These are phyloP conservation scores for Adela reaumurella DNA, from an alignment of 2,888 invertebrate species.

Conservation along the genomic window DNA sequence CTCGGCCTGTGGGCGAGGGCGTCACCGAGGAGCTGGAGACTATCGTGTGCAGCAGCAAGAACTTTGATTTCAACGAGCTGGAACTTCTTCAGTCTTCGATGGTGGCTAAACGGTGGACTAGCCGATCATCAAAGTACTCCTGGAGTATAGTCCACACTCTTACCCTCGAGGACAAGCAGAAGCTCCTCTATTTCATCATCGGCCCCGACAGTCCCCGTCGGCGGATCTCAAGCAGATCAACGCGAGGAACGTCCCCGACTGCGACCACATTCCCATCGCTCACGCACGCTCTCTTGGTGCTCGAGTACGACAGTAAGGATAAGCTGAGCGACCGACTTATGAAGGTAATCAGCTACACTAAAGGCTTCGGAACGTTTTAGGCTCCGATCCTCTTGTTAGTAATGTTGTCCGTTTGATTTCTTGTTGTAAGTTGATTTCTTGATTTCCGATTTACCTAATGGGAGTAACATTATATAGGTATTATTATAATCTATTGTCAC, in stretches of 20 bases:
- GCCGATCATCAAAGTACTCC: conserved; percentile 76
- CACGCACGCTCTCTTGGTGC: conserved; percentile 89
- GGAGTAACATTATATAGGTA: too few species aligned
- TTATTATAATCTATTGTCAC: too few species aligned
- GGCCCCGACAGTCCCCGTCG: conserved; percentile 92
- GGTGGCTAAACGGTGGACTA: conserved; percentile 83
- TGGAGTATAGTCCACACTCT: conserved; percentile 84
- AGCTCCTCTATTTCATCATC: conserved; percentile 87
- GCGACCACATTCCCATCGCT: conserved; percentile 88
- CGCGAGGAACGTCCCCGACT: conserved; percentile 88
- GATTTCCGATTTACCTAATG: too few species aligned
- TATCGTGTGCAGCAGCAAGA: too few species aligned
- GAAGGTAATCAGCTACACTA: conserved; percentile 93
- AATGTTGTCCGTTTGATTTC: too few species aligned
- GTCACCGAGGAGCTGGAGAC: too few species aligned
- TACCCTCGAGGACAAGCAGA: conserved; percentile 75
- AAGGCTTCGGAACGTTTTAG: conserved; percentile 95
- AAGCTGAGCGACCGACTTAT: conserved; percentile 85
- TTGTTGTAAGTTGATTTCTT: too few species aligned
- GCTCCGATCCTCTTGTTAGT: too few species aligned
- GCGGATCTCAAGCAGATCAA: conserved; percentile 89
- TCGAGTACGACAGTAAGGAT: conserved; percentile 82
- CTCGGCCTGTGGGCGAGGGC: too few species aligned
- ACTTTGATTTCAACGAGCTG: conserved; percentile 87
- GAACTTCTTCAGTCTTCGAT: conserved; percentile 93